Conservation (phyloP, 2,888 invertebrate genomes). For the Torymus texanus region DNA sequence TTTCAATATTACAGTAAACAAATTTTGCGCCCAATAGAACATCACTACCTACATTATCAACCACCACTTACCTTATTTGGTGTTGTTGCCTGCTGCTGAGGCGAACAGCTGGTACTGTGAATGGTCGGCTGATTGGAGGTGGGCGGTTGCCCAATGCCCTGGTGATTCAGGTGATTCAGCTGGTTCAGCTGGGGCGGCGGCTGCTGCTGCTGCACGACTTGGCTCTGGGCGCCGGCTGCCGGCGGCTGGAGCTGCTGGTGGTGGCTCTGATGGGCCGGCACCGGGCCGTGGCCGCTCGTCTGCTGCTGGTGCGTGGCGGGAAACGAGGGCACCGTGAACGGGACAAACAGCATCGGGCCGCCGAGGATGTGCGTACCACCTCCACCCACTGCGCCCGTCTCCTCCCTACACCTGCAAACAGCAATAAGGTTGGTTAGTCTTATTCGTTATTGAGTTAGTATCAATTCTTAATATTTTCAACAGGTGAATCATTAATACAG, state of each 20-base stretch:
- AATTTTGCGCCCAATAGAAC: too few species aligned
- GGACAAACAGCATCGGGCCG: conserved; percentile 75
- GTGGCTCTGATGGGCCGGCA: conserved; percentile 63
- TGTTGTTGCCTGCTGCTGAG: conserved; percentile 73
- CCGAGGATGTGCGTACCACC: conserved; percentile 75
- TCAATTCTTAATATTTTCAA: too few species aligned
- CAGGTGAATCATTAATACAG: too few species aligned
- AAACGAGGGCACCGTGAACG: conserved; percentile 75
- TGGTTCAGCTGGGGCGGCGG: conserved; percentile 69
- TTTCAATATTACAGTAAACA: too few species aligned
- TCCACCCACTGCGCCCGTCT: conserved; percentile 75
- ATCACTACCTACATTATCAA: too few species aligned
- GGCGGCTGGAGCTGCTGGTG: conserved; percentile 68
- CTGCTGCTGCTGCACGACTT: conserved; percentile 65
- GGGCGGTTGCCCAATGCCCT: conserved; percentile 67
- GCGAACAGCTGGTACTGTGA: conserved; percentile 73
- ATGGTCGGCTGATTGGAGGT: conserved; percentile 67
- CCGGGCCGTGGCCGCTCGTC: conserved; percentile 44
- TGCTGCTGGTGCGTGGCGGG: conserved; percentile 72
- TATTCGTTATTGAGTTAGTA: conserved; percentile 12
- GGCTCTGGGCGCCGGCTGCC: conserved; percentile 60
- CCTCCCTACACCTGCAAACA: conserved; percentile 74
- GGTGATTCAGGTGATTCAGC: conserved; percentile 73
- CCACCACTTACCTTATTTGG: conserved; percentile 69
- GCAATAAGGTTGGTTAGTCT: conserved; percentile 48